These are phyloP conservation scores for Varanus komodoensis DNA, from an alignment of 2,113 vertebrate species.

Conservation along the genomic window DNA sequence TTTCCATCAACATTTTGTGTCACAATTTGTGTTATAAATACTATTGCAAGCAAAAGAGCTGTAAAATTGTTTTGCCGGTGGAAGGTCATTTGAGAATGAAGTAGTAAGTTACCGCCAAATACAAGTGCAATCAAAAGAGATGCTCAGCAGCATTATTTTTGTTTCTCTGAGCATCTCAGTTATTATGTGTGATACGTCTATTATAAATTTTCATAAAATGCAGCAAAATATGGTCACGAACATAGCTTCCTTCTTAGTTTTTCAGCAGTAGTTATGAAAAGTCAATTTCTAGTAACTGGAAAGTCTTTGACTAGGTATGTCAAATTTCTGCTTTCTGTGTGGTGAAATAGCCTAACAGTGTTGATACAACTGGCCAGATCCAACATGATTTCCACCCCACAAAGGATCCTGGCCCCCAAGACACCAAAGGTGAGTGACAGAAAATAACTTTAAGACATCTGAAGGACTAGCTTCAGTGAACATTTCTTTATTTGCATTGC, in stretches of 20 bases:
- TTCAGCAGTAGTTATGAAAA: neutral
- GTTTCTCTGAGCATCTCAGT: conserved; percentile 61
- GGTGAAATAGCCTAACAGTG: neutral
- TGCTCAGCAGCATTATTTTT: conserved; percentile 47
- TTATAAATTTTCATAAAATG: conserved; percentile 50
- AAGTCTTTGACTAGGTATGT: neutral
- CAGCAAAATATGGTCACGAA: conserved; percentile 42
- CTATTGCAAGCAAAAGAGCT: conserved; percentile 49
- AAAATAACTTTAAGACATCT: neutral
- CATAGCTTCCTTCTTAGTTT: neutral
- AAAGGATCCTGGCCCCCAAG: neutral
- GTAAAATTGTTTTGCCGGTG: conserved; percentile 62
- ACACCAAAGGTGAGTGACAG: neutral
- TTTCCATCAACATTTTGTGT: conserved; percentile 65
- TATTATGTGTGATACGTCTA: conserved; percentile 44
- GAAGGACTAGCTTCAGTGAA: neutral
- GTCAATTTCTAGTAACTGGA: neutral
- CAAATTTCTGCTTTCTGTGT: neutral
- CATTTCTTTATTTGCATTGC: neutral
- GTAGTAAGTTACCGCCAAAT: conserved; percentile 47
- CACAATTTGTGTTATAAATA: conserved; percentile 44
- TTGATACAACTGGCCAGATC: neutral
- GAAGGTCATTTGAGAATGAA: conserved; percentile 50
- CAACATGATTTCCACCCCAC: neutral
- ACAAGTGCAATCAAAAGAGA: conserved; percentile 45